Evolutionary conservation across 2,113 vertebrate species (phyloP).

Genomic region (Sardina pilchardus): DNA sequence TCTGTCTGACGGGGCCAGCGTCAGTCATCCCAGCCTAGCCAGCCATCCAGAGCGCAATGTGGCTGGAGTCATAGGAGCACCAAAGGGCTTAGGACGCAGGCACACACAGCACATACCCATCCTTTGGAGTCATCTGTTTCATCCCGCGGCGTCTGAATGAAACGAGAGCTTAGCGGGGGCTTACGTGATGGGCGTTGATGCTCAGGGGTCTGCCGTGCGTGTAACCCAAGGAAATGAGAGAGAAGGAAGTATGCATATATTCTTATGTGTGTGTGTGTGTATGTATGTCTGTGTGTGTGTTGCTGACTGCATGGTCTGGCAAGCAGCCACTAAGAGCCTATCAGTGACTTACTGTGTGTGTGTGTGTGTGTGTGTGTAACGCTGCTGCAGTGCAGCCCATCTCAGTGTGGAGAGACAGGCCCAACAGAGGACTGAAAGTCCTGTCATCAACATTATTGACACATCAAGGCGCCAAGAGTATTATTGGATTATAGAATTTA

Average conservation of each 20-base stretch:
- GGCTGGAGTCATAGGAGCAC: neutral
- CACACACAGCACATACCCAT: slow-evolving; percentile 9
- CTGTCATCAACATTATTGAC: slow-evolving; percentile 5
- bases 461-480: neutral
- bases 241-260: slow-evolving; percentile 14
- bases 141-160: slow-evolving; percentile 1
- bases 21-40: neutral
- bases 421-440: neutral
- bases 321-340: neutral
- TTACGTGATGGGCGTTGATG: slow-evolving; percentile 11
- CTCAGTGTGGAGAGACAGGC: neutral
- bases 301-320: neutral
- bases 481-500: slow-evolving; percentile 7
- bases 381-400: neutral
- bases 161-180: slow-evolving; percentile 11
- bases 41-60: neutral
- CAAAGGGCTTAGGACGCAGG: neutral
- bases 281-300: neutral
- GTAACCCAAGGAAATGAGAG: slow-evolving; percentile 12
- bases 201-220: slow-evolving; percentile 3
- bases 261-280: neutral
- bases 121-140: slow-evolving; percentile 12
- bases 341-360: neutral
- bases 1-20: neutral
- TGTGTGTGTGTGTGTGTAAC: neutral